These are phyloP conservation scores for Panthera uncia DNA, from an alignment of 2,113 vertebrate genomes.

Conservation along the genomic window DNA sequence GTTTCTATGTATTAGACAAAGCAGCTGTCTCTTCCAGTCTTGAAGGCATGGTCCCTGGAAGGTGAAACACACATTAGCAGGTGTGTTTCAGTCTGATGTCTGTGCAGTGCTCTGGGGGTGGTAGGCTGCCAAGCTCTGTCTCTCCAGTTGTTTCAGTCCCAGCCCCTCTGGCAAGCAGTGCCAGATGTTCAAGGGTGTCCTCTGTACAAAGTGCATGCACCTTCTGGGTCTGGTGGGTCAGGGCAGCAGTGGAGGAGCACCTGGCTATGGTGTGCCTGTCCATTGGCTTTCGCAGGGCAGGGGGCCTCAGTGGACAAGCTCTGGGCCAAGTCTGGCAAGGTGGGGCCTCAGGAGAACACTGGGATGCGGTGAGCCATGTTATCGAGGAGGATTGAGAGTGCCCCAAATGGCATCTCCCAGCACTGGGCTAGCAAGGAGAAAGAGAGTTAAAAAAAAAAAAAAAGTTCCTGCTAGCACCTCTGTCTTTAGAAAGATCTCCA, in stretches of 20 bases:
- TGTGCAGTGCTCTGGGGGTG: neutral
- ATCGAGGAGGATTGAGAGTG: too few species aligned
- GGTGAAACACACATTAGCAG: too few species aligned
- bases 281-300: neutral
- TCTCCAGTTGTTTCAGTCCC: neutral
- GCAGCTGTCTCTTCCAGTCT: neutral
- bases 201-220: neutral
- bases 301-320: neutral
- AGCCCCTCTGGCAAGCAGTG: neutral
- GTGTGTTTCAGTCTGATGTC: neutral
- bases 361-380: neutral
- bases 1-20: neutral
- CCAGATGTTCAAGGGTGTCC: neutral
- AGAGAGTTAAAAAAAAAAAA: neutral
- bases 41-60: neutral
- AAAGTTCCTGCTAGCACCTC: neutral
- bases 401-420: too few species aligned
- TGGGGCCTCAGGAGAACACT: neutral
- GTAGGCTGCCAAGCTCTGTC: neutral
- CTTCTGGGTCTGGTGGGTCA: neutral
- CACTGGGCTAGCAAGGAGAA: neutral
- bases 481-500: neutral
- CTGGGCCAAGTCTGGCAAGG: neutral
- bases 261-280: neutral
- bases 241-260: neutral